Conservation (phyloP, 2,113 vertebrate genomes). For the Ptyas mucosa region DNA sequence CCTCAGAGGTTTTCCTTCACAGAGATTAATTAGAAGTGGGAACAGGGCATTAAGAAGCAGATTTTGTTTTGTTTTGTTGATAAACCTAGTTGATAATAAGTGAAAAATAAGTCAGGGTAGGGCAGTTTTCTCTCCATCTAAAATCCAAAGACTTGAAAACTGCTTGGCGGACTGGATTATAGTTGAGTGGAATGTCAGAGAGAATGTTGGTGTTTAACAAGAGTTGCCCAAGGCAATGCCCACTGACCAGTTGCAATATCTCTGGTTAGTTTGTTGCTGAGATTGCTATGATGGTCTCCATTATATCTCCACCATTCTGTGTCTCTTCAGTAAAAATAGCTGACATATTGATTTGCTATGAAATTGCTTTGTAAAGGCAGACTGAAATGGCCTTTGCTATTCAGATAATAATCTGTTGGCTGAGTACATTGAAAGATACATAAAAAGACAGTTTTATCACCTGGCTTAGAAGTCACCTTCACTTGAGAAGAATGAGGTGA, state of each 20-base stretch:
- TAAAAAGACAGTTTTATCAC: background rate
- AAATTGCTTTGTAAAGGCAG: background rate
- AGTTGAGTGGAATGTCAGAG: background rate
- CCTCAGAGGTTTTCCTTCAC: background rate
- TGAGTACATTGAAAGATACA: background rate
- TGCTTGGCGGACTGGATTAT: background rate
- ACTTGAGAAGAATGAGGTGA: background rate
- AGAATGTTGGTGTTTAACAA: background rate
- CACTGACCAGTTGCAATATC: background rate
- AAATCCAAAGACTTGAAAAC: background rate
- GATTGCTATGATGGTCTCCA: background rate
- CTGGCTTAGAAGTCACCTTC: background rate
- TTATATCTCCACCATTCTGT: background rate
- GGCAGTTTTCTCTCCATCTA: background rate
- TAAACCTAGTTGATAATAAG: background rate
- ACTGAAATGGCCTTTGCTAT: background rate
- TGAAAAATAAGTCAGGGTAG: background rate
- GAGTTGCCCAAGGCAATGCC: background rate
- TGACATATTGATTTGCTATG: background rate
- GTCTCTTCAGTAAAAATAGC: background rate
- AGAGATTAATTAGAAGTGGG: background rate
- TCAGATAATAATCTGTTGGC: background rate
- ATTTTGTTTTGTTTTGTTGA: background rate
- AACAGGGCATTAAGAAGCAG: background rate
- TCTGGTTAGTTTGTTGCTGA: background rate